These are phyloP conservation scores for Hirtodrosophila alboralis DNA, from an alignment of 2,888 invertebrate genomes.

Conservation along the genomic window DNA sequence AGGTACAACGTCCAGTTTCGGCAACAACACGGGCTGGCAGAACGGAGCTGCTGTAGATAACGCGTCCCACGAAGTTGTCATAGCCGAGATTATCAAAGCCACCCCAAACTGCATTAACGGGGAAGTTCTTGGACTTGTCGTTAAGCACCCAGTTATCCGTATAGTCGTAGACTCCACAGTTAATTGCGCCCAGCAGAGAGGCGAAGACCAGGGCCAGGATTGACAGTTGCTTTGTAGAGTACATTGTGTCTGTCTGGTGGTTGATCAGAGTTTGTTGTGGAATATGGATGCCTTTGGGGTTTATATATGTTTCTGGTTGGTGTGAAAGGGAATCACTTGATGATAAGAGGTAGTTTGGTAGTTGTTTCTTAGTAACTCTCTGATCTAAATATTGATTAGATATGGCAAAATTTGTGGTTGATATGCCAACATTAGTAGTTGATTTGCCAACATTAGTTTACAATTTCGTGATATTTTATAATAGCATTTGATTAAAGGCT, in stretches of 20 bases:
- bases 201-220: slow-evolving; percentile 30
- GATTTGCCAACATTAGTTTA: no score
- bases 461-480: slow-evolving; percentile 1
- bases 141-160: slow-evolving; percentile 37
- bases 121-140: slow-evolving; percentile 26
- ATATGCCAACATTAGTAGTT: no score
- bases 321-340: neutral
- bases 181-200: slow-evolving; percentile 39
- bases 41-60: slow-evolving; percentile 14
- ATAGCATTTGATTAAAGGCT: neutral
- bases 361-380: slow-evolving; percentile 2
- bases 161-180: slow-evolving; percentile 35
- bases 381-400: neutral
- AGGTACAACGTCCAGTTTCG: slow-evolving; percentile 36
- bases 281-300: neutral
- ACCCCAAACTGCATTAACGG: slow-evolving; percentile 43
- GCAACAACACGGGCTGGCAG: slow-evolving; percentile 52
- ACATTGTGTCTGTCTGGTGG: neutral
- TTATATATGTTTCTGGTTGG: neutral
- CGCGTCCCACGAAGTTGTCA: slow-evolving; percentile 48
- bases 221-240: neutral
- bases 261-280: neutral
- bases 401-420: slow-evolving; percentile 6
- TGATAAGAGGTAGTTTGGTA: neutral
- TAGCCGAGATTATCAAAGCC: slow-evolving; percentile 45